A percentile compares a stretch with the other conserved stretches of the same genome.
These are phyloP conservation scores for Mungos mungo DNA, from an alignment of 2,113 vertebrate genomes.

Conservation along the genomic window DNA sequence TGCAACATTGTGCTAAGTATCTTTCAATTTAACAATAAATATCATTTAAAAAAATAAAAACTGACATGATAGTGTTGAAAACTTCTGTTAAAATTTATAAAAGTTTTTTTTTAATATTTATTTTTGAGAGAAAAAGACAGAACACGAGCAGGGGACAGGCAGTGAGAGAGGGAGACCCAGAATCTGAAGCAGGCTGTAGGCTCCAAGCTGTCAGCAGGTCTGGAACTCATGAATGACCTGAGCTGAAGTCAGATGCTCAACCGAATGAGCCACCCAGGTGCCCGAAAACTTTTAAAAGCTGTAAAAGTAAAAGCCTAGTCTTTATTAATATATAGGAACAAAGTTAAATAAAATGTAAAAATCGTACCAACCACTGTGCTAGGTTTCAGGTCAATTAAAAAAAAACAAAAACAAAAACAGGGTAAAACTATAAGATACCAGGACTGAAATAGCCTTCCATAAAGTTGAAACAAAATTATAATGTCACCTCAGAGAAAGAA, in stretches of 20 bases:
- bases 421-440: background rate
- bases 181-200: too few relatives aligned
- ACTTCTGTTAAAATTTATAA: background rate
- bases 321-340: background rate
- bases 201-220: too few relatives aligned
- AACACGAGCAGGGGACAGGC: too few relatives aligned
- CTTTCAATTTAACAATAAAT: background rate
- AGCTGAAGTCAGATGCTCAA: too few relatives aligned
- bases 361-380: background rate
- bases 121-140: too few relatives aligned
- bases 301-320: constrained; percentile 14
- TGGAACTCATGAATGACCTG: too few relatives aligned
- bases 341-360: constrained; percentile 47
- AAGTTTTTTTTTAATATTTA: too few relatives aligned
- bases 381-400: background rate
- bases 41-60: background rate
- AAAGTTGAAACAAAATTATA: constrained; percentile 45
- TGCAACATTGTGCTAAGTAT: background rate
- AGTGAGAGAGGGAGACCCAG: too few relatives aligned
- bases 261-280: too few relatives aligned
- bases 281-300: too few relatives aligned
- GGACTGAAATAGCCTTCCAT: background rate
- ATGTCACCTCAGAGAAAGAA: background rate
- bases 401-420: background rate
- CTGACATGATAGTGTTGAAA: background rate